phyloP scores from a whole-genome alignment of 2,888 invertebrate genomes.

The Ennomos erosarius region DNA sequence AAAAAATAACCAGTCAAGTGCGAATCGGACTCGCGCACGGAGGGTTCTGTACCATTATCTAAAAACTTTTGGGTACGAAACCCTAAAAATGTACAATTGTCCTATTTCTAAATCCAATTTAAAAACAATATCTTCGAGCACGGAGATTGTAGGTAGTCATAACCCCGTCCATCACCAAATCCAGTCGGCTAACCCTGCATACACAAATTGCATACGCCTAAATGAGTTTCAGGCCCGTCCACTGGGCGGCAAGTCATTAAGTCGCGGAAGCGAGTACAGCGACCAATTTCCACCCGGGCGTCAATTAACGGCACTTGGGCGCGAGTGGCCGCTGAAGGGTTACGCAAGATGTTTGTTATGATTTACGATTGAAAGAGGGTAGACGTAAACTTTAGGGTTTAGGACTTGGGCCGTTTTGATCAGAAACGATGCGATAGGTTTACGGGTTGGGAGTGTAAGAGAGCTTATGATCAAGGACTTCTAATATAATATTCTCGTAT shows the following conservation, averaged over 20 bases:
- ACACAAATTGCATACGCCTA: conserved; percentile 81
- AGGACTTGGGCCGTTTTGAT: conserved; percentile 26
- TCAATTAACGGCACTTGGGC: conserved; percentile 81
- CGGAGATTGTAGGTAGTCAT: conserved; percentile 6
- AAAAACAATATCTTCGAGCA: conserved; percentile 38
- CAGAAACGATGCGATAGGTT: conserved; percentile 25
- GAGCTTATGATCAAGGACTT: not conserved
- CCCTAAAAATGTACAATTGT: not conserved
- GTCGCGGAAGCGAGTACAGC: conserved; percentile 82
- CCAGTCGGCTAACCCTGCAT: conserved; percentile 69
- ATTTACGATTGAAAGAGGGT: conserved; percentile 66
- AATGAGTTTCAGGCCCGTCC: conserved; percentile 82
- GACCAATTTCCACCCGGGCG: conserved; percentile 81
- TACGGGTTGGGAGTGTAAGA: conserved; percentile 9
- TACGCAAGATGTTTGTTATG: conserved; percentile 81
- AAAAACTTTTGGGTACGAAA: too few relatives aligned
- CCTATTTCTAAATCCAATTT: conserved; percentile 18
- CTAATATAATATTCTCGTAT: too few relatives aligned
- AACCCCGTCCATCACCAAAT: conserved; percentile 56
- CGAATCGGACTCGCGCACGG: too few relatives aligned
- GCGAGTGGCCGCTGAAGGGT: conserved; percentile 69
- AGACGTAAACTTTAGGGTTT: conserved; percentile 32
- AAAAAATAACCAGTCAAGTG: too few relatives aligned
- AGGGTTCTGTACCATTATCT: too few relatives aligned
- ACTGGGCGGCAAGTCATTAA: conserved; percentile 80